A percentile compares a stretch with the other conserved stretches of the same genome.
phyloP scores from a whole-genome alignment of 2,113 vertebrate genomes.

The Ellobius talpinus region DNA sequence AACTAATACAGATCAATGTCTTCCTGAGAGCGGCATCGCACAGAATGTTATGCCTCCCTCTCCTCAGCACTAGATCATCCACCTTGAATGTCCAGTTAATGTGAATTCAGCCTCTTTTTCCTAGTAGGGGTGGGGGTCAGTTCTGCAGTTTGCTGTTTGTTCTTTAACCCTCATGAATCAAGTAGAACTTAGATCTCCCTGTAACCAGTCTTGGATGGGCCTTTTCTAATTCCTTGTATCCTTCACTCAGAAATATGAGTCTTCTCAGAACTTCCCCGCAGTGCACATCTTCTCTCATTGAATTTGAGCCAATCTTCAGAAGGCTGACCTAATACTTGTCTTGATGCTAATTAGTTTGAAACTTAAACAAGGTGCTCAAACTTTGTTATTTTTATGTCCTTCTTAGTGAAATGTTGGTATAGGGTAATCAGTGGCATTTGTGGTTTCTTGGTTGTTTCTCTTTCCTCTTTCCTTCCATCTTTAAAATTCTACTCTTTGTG shows the following conservation, averaged over 20 bases:
- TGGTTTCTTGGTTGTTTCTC: background rate
- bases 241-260: background rate
- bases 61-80: background rate
- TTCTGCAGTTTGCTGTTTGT: background rate
- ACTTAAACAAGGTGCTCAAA: background rate
- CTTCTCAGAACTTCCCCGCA: background rate
- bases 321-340: background rate
- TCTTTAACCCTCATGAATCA: background rate
- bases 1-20: background rate
- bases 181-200: background rate
- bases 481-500: background rate
- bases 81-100: background rate
- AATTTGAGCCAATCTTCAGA: background rate
- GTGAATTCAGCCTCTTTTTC: background rate
- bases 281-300: background rate
- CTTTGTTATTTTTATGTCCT: background rate
- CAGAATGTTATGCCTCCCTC: background rate
- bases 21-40: background rate
- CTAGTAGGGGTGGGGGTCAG: background rate
- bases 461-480: background rate
- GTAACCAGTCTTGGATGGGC: background rate
- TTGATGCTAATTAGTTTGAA: background rate
- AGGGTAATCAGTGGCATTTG: background rate
- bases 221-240: background rate
- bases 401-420: background rate